Evolutionary conservation across 2,797 vertebrate genomes (phyloP), one percentile per base, ranked within the genome.

Genomic region (Coccyzus lansbergi): DNA sequence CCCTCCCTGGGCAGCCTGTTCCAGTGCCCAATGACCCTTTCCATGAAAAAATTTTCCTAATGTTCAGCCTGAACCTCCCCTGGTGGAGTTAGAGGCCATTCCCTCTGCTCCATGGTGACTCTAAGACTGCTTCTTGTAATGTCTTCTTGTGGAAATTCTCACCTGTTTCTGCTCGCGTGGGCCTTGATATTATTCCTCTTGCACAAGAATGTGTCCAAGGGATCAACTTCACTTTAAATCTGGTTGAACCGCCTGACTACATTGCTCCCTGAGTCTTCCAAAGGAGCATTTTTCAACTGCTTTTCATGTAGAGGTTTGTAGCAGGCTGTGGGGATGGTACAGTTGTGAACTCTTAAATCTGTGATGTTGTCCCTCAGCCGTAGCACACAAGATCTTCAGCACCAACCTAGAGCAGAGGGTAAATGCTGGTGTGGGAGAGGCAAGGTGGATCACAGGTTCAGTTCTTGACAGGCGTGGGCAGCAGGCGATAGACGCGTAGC

Each of bases 321-420:
- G 15, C 8, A 42, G 51, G 64, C 69, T 83, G 60, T 12, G 3
- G 65, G 60, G 13, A 31, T 15, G 19, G 53, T 83, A 67, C 12
- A 33, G 22, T n/a, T 67, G 25, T 24, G 44, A 49, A 6, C 5
- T 1, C 22, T 52, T 29, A 34, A 33, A 17, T 63, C 33, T 72
- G 46, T 48, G 68, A 10, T 24, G 18, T 10, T 44, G 40, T 49
- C 15, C 31, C 28, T 33, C 33, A 48, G 59, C 59, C 42, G 17
- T 22, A 0, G 2, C 34, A 14, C 2, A 0, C 20, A 67, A n/a
- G 20, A 7, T 59, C 15, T 83, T 48, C 63, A 63, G 46, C 40
- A 56, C 12, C 75, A 52, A 15, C n/a, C 14, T 28, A 64, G 31
- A 83, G 52, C 64, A 49, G 69, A 26, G 65, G 29, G 19, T 76